These are phyloP conservation scores for Dexiosoma caninum DNA, from an alignment of 2,888 invertebrate species.

Conservation along the genomic window DNA sequence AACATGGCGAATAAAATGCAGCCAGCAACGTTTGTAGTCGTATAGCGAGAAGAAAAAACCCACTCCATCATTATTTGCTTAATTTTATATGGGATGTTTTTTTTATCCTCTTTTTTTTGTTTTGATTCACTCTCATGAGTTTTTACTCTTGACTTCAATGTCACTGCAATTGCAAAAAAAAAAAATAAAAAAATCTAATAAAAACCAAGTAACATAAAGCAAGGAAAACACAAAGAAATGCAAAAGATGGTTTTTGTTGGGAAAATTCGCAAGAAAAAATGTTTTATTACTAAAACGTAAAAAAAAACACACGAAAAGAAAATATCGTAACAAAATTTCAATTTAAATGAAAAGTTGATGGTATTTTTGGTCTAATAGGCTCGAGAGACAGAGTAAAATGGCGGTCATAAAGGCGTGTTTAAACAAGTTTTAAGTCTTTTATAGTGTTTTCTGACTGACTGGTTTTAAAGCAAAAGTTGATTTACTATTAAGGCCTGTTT, in stretches of 20 bases:
- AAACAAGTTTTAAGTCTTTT: too few species aligned
- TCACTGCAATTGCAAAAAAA: conserved; percentile 46
- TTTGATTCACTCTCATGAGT: neutral
- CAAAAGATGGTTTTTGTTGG: conserved; percentile 39
- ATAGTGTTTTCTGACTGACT: too few species aligned
- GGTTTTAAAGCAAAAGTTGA: too few species aligned
- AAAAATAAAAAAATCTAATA: neutral
- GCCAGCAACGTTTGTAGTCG: too few species aligned
- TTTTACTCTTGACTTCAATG: conserved; percentile 2
- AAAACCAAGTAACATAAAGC: neutral
- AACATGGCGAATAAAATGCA: too few species aligned
- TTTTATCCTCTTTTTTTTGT: neutral
- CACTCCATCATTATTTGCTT: too few species aligned
- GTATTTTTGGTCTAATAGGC: neutral
- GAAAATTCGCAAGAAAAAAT: conserved; percentile 39
- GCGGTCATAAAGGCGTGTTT: too few species aligned
- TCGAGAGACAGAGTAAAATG: too few species aligned
- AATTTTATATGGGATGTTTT: too few species aligned
- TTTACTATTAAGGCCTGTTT: too few species aligned
- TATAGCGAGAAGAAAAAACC: too few species aligned
- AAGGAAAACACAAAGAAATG: neutral
- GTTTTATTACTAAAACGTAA: conserved; percentile 32
- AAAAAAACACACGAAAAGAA: neutral
- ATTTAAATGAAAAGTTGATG: conserved; percentile 12
- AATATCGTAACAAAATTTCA: conserved; percentile 21